Evolutionary conservation across 2,113 vertebrate species (phyloP).

Genomic region (Pollachius pollachius): DNA sequence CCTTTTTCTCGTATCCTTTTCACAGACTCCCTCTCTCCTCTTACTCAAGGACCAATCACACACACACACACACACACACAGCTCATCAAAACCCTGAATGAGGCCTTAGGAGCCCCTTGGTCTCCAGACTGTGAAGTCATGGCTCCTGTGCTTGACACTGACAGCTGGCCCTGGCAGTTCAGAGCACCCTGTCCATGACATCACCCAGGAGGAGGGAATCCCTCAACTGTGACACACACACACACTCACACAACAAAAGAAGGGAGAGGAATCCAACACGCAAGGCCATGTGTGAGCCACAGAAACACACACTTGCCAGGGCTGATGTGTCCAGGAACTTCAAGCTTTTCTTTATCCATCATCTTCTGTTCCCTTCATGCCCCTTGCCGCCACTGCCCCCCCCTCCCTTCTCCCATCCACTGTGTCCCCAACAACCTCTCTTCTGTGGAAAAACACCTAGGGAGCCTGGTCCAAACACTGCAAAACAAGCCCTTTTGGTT

Average conservation of each 20-base stretch:
- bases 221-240: background rate
- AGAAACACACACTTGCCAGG: background rate
- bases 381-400: background rate
- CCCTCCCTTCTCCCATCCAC: background rate
- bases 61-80: constrained; percentile 1
- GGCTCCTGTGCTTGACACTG: constrained; percentile 1
- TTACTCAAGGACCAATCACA: constrained; percentile 17
- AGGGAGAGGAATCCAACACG: background rate
- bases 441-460: constrained; percentile 34
- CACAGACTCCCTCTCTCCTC: background rate
- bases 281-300: background rate
- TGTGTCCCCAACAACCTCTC: constrained; percentile 12
- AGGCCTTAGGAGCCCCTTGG: background rate
- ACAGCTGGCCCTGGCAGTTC: constrained; percentile 2
- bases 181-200: constrained; percentile 21
- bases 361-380: background rate
- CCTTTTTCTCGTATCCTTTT: background rate
- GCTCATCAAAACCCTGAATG: constrained; percentile 11
- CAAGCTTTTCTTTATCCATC: background rate
- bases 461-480: constrained; percentile 41
- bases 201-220: constrained; percentile 21
- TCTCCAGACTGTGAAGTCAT: constrained; percentile 28
- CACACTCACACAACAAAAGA: background rate
- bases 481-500: constrained; percentile 36
- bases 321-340: constrained; percentile 11